Conservation (phyloP, 1,140 invertebrate genomes). For the Brachionus calyciflorus region DNA sequence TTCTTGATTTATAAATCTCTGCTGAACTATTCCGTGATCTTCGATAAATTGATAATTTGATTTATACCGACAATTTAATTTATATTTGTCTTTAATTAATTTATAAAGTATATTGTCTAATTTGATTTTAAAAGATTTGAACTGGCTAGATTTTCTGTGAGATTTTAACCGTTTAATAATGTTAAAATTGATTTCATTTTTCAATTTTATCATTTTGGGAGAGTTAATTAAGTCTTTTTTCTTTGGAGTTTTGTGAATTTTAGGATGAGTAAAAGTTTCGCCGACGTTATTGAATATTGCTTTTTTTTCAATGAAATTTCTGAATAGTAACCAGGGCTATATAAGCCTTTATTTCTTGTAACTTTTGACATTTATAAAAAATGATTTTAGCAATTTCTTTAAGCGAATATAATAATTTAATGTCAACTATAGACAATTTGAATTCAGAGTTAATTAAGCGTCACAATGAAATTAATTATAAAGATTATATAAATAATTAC, state of each 20-base stretch:
- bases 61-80: background rate
- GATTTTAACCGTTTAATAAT: slow-evolving; percentile 7
- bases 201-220: background rate
- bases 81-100: background rate
- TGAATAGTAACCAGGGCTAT: background rate
- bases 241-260: background rate
- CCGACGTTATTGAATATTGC: background rate
- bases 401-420: slow-evolving; percentile 1
- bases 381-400: slow-evolving; percentile 6
- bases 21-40: background rate
- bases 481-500: background rate
- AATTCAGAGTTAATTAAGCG: background rate
- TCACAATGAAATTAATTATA: background rate
- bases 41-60: background rate
- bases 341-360: slow-evolving; percentile 15
- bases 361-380: slow-evolving; percentile 7
- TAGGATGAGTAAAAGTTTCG: background rate
- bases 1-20: slow-evolving; percentile 6
- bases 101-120: background rate
- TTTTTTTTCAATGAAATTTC: background rate
- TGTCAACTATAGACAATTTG: background rate
- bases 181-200: background rate
- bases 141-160: slow-evolving; percentile 2
- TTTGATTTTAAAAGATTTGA: slow-evolving; percentile 26
- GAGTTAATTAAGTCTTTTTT: background rate